A percentile compares a stretch with the other conserved stretches of the same genome.
Evolutionary conservation across 2,113 vertebrate genomes (phyloP).

Genomic region (Drymodes brunneopygia): DNA sequence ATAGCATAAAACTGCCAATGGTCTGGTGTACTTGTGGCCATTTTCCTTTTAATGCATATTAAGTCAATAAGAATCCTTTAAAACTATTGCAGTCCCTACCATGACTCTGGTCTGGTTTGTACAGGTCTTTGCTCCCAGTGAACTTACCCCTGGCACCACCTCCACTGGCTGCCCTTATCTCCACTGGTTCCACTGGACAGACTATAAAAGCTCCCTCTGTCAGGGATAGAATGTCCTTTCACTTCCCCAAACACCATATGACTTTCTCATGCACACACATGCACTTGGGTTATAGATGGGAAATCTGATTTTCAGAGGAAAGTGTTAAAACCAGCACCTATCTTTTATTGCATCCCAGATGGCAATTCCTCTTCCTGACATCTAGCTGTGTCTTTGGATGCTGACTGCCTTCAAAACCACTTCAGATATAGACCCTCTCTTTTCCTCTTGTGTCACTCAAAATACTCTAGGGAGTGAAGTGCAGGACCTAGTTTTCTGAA

Average conservation of each 20-base stretch:
- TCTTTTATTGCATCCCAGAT: background rate
- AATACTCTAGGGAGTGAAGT: background rate
- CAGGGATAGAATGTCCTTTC: background rate
- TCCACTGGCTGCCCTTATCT: background rate
- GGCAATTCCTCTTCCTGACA: background rate
- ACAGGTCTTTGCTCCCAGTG: background rate
- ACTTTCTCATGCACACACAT: background rate
- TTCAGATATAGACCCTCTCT: background rate
- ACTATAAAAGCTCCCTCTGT: background rate
- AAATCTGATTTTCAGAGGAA: background rate
- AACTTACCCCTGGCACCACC: background rate
- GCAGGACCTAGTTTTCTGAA: background rate
- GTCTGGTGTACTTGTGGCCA: background rate
- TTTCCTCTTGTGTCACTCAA: background rate
- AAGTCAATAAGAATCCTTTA: background rate
- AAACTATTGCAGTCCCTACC: fast-evolving
- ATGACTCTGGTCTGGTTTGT: background rate
- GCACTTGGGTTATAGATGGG: background rate
- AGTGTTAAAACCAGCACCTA: background rate
- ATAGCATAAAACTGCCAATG: background rate
- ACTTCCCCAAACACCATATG: background rate
- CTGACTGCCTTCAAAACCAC: background rate
- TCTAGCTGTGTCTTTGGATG: background rate
- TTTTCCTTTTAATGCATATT: background rate
- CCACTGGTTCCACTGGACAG: background rate